These are phyloP conservation scores for Holcopasites calliopsidis DNA, from an alignment of 1,140 invertebrate genomes.

Conservation along the genomic window DNA sequence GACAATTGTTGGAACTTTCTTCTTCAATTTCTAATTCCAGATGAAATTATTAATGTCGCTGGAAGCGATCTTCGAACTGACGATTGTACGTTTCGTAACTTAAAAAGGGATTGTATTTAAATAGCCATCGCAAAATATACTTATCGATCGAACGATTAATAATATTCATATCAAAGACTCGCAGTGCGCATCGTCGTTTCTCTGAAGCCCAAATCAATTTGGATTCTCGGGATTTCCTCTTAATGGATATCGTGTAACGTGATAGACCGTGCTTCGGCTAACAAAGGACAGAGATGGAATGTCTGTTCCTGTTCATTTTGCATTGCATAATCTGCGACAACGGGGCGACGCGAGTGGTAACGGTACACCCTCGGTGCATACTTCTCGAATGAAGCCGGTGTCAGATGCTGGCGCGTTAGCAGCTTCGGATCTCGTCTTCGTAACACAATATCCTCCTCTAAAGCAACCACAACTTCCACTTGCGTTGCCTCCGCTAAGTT, in stretches of 20 bases:
- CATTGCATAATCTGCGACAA: slow-evolving; percentile 41
- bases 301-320: slow-evolving; percentile 36
- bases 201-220: background rate
- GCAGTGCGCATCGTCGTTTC: too few relatives aligned
- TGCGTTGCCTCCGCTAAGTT: slow-evolving; percentile 20
- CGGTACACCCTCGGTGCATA: slow-evolving; percentile 54
- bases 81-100: too few relatives aligned
- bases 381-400: slow-evolving; percentile 51
- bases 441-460: slow-evolving; percentile 49
- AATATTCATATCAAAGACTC: too few relatives aligned
- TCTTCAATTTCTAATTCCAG: too few relatives aligned
- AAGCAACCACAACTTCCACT: slow-evolving; percentile 37
- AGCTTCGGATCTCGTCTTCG: slow-evolving; percentile 45
- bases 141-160: too few relatives aligned
- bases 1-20: too few relatives aligned
- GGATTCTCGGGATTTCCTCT: background rate
- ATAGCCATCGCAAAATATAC: too few relatives aligned
- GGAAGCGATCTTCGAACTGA: too few relatives aligned
- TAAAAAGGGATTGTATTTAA: too few relatives aligned
- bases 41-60: too few relatives aligned
- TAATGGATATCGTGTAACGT: background rate
- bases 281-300: slow-evolving; percentile 17
- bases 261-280: slow-evolving; percentile 23
- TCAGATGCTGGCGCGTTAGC: slow-evolving; percentile 60
- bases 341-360: slow-evolving; percentile 39